Evolutionary conservation across 30 jellyfish, hydroid and myxozoan genomes (phyloP).

Genomic region (Cassiopea xamachana): DNA sequence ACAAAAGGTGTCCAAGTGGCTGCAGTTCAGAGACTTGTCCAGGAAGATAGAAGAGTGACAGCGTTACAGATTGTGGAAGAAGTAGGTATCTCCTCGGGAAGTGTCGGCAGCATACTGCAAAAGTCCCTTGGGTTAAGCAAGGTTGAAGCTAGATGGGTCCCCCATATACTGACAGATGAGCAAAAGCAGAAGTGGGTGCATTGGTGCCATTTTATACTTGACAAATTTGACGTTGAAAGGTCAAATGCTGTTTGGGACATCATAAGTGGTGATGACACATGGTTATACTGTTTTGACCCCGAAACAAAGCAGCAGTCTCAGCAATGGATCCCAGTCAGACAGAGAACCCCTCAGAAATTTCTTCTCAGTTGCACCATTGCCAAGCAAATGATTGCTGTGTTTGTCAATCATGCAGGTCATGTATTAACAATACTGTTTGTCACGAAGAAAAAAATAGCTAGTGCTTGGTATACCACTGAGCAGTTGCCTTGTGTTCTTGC

Average conservation of each 20-base stretch:
- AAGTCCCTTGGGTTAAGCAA: background rate
- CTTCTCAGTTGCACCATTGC: slow-evolving; percentile 20
- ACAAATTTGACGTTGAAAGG: slow-evolving; percentile 20
- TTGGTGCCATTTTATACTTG: background rate
- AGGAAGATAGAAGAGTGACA: slow-evolving; percentile 25
- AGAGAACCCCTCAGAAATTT: slow-evolving; percentile 22
- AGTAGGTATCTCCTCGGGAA: slow-evolving; percentile 19
- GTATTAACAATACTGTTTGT: slow-evolving; percentile 25
- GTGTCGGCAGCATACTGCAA: slow-evolving; percentile 11
- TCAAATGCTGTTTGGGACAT: slow-evolving; percentile 39
- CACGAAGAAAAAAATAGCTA: background rate
- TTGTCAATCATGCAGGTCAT: slow-evolving; percentile 26
- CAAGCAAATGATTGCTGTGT: background rate
- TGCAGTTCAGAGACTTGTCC: background rate
- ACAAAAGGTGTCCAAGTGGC: background rate
- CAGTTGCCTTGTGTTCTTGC: too few species aligned
- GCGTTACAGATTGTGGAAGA: slow-evolving; percentile 12
- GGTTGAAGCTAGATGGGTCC: slow-evolving; percentile 11
- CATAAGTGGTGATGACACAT: slow-evolving; percentile 14
- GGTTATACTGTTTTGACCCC: slow-evolving; percentile 21
- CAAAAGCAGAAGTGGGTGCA: slow-evolving; percentile 15
- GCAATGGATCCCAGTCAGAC: slow-evolving; percentile 30
- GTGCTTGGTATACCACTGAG: background rate
- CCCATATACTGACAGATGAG: slow-evolving; percentile 15
- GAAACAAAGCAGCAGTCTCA: slow-evolving; percentile 20